Evolutionary conservation across 2,888 invertebrate genomes (phyloP).

Genomic region (Pristionchus japonicus): DNA sequence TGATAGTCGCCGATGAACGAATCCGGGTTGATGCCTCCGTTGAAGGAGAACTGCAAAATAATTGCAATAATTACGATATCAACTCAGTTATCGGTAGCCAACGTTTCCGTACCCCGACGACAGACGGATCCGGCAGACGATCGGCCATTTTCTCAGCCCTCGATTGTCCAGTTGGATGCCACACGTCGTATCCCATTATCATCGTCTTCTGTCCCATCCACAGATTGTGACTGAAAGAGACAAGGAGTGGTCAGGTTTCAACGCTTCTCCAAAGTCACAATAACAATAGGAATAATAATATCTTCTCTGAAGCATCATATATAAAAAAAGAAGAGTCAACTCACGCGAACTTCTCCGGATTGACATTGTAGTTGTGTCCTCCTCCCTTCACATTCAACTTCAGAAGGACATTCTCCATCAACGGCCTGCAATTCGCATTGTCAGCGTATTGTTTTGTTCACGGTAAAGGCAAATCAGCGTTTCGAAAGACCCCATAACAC

Average conservation of each 20-base stretch:
- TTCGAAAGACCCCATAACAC: too few relatives aligned
- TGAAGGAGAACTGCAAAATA: slow-evolving; percentile 56
- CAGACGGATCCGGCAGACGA: slow-evolving; percentile 42
- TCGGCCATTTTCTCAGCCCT: too few relatives aligned
- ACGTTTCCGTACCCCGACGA: slow-evolving; percentile 37
- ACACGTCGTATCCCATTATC: too few relatives aligned
- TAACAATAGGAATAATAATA: too few relatives aligned
- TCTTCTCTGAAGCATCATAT: too few relatives aligned
- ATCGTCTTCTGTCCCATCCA: slow-evolving; percentile 38
- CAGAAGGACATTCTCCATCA: slow-evolving; percentile 42
- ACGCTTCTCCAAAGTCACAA: too few relatives aligned
- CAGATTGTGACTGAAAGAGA: neutral
- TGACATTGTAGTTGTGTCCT: slow-evolving; percentile 42
- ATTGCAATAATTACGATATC: too few relatives aligned
- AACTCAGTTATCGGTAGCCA: neutral
- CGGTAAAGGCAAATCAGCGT: too few relatives aligned
- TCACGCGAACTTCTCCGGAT: slow-evolving; percentile 46
- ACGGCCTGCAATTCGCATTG: slow-evolving; percentile 6
- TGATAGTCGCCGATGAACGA: slow-evolving; percentile 59
- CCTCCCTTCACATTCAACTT: slow-evolving; percentile 44
- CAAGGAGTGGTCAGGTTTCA: neutral
- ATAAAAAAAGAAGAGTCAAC: neutral
- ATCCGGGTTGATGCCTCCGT: slow-evolving; percentile 50
- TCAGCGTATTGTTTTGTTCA: too few relatives aligned
- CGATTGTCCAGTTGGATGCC: too few relatives aligned